phyloP scores from a whole-genome alignment of 2,113 vertebrate species.

The Aramus guarauna region DNA sequence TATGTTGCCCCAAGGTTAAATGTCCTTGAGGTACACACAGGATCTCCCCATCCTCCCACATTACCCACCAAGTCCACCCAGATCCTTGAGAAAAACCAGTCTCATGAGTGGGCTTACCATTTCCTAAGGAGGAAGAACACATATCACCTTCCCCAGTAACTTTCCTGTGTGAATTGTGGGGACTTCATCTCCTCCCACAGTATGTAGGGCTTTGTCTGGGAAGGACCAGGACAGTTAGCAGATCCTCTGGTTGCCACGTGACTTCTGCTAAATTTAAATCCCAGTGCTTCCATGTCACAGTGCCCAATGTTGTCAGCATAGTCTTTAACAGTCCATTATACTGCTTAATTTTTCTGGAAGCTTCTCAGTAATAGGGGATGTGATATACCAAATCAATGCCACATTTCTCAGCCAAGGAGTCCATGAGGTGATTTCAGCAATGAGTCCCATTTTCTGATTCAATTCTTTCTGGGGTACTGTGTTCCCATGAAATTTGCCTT shows the following conservation, averaged over 20 bases:
- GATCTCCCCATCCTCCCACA: not conserved
- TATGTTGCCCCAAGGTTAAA: not conserved
- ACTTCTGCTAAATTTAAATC: not conserved
- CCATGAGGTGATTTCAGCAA: not conserved
- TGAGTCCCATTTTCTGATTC: not conserved
- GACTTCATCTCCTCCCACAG: no score
- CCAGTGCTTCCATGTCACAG: not conserved
- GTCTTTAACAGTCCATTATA: not conserved
- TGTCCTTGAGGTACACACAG: not conserved
- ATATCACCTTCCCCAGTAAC: not conserved
- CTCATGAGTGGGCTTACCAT: not conserved
- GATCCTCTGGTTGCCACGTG: no score
- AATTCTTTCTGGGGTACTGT: not conserved
- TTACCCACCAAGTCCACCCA: not conserved
- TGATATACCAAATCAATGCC: not conserved
- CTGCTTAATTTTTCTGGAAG: not conserved
- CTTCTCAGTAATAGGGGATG: not conserved
- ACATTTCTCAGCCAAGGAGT: not conserved
- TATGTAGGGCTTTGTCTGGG: not conserved
- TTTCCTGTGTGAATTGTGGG: not conserved
- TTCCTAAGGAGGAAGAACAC: not conserved
- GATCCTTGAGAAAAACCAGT: not conserved
- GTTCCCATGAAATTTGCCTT: not conserved
- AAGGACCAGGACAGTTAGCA: not conserved
- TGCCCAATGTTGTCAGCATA: not conserved